Conservation (phyloP, 2,797 vertebrate genomes). For the Myotis pilosus region DNA sequence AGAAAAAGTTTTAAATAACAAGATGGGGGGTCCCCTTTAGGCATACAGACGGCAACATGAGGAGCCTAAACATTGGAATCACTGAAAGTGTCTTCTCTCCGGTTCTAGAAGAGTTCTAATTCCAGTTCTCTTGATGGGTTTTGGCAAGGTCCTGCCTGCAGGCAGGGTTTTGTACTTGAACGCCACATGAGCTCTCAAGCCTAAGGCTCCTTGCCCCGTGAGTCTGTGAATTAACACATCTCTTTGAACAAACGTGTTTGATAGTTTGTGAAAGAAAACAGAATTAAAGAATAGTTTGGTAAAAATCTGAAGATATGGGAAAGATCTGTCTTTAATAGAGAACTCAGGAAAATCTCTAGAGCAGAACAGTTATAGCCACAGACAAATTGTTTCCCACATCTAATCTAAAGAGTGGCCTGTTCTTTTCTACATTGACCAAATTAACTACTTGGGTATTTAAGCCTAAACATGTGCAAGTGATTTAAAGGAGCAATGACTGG, state of each 20-base stretch:
- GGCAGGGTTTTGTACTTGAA: constrained; percentile 47
- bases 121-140: neutral
- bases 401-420: neutral
- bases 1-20: constrained; percentile 43
- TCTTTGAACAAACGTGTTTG: constrained; percentile 64
- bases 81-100: constrained; percentile 35
- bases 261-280: constrained; percentile 71
- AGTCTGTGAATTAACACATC: constrained; percentile 67
- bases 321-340: constrained; percentile 40
- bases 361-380: neutral
- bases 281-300: constrained; percentile 46
- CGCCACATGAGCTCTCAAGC: constrained; percentile 29
- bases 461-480: constrained; percentile 23
- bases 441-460: neutral
- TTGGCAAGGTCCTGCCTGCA: constrained; percentile 45
- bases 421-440: neutral
- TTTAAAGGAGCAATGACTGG: constrained; percentile 62
- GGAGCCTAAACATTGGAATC: neutral
- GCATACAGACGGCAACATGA: neutral
- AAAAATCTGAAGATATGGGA: constrained; percentile 39
- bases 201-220: constrained; percentile 12
- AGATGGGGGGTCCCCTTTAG: constrained; percentile 29
- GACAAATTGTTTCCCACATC: constrained; percentile 35
- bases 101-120: constrained; percentile 16
- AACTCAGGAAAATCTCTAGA: constrained; percentile 26